phyloP scores from a whole-genome alignment of 1,140 invertebrate genomes.

The Trigoniulus corallinus region DNA sequence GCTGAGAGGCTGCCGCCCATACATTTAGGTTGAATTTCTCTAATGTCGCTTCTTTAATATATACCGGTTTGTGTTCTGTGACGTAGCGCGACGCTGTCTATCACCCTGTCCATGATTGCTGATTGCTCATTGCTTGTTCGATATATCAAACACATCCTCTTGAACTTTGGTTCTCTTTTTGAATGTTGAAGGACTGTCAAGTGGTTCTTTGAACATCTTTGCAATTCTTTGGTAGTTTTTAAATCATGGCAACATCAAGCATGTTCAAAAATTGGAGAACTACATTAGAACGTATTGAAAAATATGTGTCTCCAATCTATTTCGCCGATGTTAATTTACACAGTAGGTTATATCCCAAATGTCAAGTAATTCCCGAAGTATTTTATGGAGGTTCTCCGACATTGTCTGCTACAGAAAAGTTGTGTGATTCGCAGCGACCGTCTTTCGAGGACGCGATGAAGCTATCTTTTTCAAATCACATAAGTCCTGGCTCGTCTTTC shows the following conservation, averaged over 20 bases:
- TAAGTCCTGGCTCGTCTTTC: slow-evolving; percentile 26
- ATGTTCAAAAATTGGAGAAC: slow-evolving; percentile 17
- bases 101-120: no score
- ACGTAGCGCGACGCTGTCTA: no score
- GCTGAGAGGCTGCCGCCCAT: no score
- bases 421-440: slow-evolving; percentile 13
- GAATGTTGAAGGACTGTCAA: no score
- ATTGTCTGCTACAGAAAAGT: slow-evolving; percentile 6
- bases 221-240: no score
- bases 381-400: not conserved
- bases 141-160: no score
- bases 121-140: no score
- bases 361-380: not conserved
- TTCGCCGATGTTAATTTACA: slow-evolving; percentile 30
- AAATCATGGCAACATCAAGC: not conserved
- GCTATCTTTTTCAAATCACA: slow-evolving; percentile 18
- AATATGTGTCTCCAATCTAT: slow-evolving; percentile 30
- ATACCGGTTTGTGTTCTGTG: no score
- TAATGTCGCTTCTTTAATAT: no score
- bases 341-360: slow-evolving; percentile 19
- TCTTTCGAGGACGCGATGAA: slow-evolving; percentile 20
- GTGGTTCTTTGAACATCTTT: no score
- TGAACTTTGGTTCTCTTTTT: no score
- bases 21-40: no score
- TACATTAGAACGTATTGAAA: slow-evolving; percentile 32